Base-by-base conservation (phyloP, 1,140 invertebrate species). In the Anastatus disparis region DNA sequence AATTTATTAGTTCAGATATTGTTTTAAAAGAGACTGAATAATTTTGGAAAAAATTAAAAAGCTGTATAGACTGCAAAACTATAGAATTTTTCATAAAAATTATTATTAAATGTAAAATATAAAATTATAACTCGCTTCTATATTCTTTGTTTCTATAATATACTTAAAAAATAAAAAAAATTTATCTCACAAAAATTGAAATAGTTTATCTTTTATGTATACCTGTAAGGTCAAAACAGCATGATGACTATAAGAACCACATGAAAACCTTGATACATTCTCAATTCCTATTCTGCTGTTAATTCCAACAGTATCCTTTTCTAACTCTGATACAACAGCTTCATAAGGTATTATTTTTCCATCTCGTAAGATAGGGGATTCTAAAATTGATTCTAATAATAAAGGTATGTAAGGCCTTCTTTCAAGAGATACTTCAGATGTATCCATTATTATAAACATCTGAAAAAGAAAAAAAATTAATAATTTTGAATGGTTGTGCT, bases 381-480 rank as follows among this genome's bases (percentile, higher is more conserved):
- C 94, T 52, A 90, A 87, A 26, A 96, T 78, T 1, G 89, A 87
- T 82, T 94, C 92, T 58, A 92, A 80, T 64, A 91, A 88, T 10
- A 96, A 81, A 0, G 91, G 91, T 29, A 95, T 85, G 84, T 93
- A 96, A 53, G 88, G 87, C 68, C 92, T 88, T 22, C 89, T 84
- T 4, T 89, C 81, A 67, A 83, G 77, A 1, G 89, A 83, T 17
- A 96, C 72, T n/a, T 81, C 70, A 9, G 85, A 88, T 4, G 92
- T 94, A 84, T 97, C 92, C 82, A 96, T 87, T 15, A 95, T 79
- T 17, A 91, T 79, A 73, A 87, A 88, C 62, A 91, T 86, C 88
- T 94, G 79, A 67, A 86, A 71, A 42, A 31, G 2, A 38, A 64
- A 71, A 64, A 63, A 70, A 63, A 38, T 4, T 20, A 35, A 58